These are phyloP conservation scores for Addax nasomaculatus DNA, from an alignment of 2,113 vertebrate genomes.

Conservation along the genomic window DNA sequence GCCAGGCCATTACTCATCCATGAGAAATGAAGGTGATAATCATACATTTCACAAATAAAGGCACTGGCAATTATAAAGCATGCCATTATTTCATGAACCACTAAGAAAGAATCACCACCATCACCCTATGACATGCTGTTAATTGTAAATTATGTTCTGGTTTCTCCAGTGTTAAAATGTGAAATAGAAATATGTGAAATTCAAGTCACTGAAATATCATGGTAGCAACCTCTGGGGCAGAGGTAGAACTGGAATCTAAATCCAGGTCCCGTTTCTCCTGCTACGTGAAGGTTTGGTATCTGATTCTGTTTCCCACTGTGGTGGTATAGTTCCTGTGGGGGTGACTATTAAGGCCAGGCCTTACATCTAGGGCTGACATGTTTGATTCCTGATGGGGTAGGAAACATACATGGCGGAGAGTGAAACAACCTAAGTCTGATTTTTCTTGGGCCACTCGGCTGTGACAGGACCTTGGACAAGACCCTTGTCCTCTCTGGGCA, in stretches of 20 bases:
- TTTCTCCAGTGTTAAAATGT: background rate
- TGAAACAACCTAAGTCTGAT: background rate
- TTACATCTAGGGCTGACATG: background rate
- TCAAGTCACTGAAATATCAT: background rate
- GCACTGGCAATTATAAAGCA: background rate
- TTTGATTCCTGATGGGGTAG: background rate
- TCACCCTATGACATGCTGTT: background rate
- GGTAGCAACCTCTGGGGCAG: background rate
- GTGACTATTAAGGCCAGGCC: background rate
- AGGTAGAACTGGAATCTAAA: background rate
- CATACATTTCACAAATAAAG: background rate
- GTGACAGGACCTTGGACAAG: background rate
- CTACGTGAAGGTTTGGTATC: background rate
- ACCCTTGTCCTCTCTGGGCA: background rate
- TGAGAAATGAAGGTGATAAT: background rate
- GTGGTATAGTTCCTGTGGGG: background rate
- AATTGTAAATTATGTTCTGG: background rate
- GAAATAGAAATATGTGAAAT: background rate
- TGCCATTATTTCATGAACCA: background rate
- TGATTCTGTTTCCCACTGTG: background rate
- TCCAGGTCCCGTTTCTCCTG: background rate
- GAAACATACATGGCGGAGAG: rapidly evolving
- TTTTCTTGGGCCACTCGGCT: background rate
- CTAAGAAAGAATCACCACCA: background rate
- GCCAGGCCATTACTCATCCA: background rate